Base-by-base conservation (phyloP, 1,140 invertebrate species). In the Diploscapter pachys region DNA sequence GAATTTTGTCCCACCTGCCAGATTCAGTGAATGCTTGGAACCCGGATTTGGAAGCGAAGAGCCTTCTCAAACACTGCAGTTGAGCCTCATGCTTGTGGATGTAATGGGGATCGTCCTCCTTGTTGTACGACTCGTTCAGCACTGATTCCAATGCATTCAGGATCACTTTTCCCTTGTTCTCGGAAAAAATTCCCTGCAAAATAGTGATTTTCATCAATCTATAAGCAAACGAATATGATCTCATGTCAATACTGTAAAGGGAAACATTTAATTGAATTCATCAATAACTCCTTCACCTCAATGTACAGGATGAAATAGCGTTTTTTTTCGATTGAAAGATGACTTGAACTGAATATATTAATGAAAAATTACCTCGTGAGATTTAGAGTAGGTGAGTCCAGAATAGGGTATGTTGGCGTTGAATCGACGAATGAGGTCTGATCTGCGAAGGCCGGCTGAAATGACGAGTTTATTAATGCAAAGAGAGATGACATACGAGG, bases 111-210 rank as follows among this genome's bases (percentile, higher is more conserved):
- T 80, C 79, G 31, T 31, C 31, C 4, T 70, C 71, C 49, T 72
- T 71, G 9, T 56, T 53, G 69, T 82, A 83, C 5, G 52, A 73
- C 55, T 89, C 86, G 89, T 89, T 91, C 4, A 93, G 89, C 71
- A 95, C 89, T 4, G 90, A 89, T 84, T 90, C 91, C 79, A 93
- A 85, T 56, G 92, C 93, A 74, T 88, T 90, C 79, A 90, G 90
- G 80, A 99, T 98, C 63, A 96, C 88, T 86, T 96, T 96, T 86
- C 98, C 96, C 87, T 98, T 99, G 87, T 98, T 99, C 87, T 98
- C 95, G 8, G 94, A 91, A 90, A 99, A 99, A 71, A 98, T 88
- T 76, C 94, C 91, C 91, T 93, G 2, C 5, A 68, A 56, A 48
- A 48, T 6, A 65, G 31, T 31, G 31, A 31, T 31, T 31, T 31